These are phyloP conservation scores for Thymelicus lineola DNA, from an alignment of 2,888 invertebrate genomes.

Conservation along the genomic window DNA sequence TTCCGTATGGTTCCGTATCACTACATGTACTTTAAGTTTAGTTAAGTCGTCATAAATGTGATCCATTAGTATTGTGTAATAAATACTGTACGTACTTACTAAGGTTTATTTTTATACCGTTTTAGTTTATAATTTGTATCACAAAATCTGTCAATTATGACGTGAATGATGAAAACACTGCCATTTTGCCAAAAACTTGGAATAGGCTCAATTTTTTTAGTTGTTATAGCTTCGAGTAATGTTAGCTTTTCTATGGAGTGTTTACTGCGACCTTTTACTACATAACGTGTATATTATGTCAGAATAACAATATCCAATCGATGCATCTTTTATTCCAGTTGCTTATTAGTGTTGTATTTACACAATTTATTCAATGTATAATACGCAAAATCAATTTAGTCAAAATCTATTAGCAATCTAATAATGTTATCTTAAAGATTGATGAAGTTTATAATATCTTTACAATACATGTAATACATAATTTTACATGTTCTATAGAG, in stretches of 20 bases:
- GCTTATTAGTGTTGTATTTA: not conserved
- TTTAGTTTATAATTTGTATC: slow-evolving; percentile 56
- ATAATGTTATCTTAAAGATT: slow-evolving; percentile 4
- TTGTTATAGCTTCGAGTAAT: slow-evolving; percentile 24
- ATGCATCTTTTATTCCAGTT: too few relatives aligned
- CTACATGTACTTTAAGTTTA: slow-evolving; percentile 48
- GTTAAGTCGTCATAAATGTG: slow-evolving; percentile 76
- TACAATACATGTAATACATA: not conserved
- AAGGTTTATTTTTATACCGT: slow-evolving; percentile 79
- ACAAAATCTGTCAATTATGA: slow-evolving; percentile 49
- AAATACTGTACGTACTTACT: slow-evolving; percentile 49
- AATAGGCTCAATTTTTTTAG: slow-evolving; percentile 30
- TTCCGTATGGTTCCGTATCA: not conserved
- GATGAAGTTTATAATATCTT: not conserved
- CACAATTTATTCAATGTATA: not conserved
- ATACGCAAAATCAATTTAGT: not conserved
- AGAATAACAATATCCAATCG: slow-evolving; percentile 13
- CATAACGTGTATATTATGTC: slow-evolving; percentile 14
- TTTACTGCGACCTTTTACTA: slow-evolving; percentile 7
- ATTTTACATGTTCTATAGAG: not conserved
- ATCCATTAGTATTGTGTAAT: slow-evolving; percentile 58
- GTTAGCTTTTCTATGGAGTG: slow-evolving; percentile 16
- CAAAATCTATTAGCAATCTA: not conserved
- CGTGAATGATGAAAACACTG: slow-evolving; percentile 60
- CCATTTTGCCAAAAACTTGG: slow-evolving; percentile 58